These are phyloP conservation scores for Drosophila carrolli DNA, from an alignment of 1,140 invertebrate species.

Conservation along the genomic window DNA sequence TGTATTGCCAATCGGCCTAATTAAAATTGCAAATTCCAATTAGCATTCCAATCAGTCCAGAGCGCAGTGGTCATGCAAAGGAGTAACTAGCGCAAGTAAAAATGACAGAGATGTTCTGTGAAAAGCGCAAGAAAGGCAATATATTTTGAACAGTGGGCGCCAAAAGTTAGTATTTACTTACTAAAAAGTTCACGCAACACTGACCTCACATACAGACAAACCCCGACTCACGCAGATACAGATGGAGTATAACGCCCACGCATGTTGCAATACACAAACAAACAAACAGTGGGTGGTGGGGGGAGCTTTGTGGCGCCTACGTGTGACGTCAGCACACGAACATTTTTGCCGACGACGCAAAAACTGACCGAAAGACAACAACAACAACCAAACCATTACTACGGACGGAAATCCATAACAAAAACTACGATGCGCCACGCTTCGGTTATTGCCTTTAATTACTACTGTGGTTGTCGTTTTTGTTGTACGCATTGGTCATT, in stretches of 20 bases:
- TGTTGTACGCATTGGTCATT: conserved; percentile 72
- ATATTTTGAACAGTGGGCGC: conserved; percentile 22
- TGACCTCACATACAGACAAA: conserved; percentile 51
- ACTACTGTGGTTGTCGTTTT: conserved; percentile 48
- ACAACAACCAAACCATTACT: conserved; percentile 46
- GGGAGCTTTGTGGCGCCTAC: conserved; percentile 60
- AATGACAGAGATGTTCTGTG: conserved; percentile 22
- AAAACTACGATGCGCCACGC: conserved; percentile 75
- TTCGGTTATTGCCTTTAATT: conserved; percentile 82
- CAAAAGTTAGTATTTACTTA: conserved; percentile 25
- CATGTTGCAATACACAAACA: conserved; percentile 66
- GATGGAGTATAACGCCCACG: conserved; percentile 66
- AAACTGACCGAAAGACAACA: conserved; percentile 50
- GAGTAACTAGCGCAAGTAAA: conserved; percentile 46
- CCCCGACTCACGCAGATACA: conserved; percentile 14
- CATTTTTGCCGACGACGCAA: conserved; percentile 66
- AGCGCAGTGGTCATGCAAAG: conserved; percentile 20
- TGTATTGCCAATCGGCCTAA: conserved; percentile 10
- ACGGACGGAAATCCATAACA: conserved; percentile 64
- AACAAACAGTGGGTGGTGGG: conserved; percentile 22
- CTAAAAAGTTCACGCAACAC: conserved; percentile 65
- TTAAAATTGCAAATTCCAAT: conserved; percentile 36
- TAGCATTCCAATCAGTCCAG: conserved; percentile 22
- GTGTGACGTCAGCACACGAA: conserved; percentile 72
- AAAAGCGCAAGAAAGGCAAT: conserved; percentile 10